A percentile compares a stretch with the other conserved stretches of the same genome.
Conservation (phyloP, 2,113 vertebrate genomes). For the Caretta caretta region DNA sequence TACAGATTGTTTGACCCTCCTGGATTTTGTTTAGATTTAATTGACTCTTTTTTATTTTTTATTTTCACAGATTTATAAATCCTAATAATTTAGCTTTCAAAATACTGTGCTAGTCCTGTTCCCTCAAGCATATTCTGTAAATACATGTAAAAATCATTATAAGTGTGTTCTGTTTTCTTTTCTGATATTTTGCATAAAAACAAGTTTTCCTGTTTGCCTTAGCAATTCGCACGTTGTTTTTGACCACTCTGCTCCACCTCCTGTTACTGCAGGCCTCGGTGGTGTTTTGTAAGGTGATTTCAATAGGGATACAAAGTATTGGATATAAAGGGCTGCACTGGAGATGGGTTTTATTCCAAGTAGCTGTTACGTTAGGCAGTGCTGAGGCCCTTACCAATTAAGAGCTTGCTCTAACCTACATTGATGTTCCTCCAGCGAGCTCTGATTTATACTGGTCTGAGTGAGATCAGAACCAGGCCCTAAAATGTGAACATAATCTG, state of each 20-base stretch:
- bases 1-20: conserved; percentile 38
- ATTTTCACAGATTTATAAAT: conserved; percentile 45
- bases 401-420: neutral
- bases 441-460: neutral
- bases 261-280: fast-evolving
- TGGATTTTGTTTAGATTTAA: conserved; percentile 44
- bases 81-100: conserved; percentile 35
- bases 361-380: neutral
- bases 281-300: fast-evolving
- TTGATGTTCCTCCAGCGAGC: fast-evolving
- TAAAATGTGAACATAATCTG: fast-evolving
- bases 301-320: neutral
- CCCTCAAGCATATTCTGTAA: neutral
- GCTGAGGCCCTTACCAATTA: neutral
- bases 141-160: neutral
- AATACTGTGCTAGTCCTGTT: neutral
- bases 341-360: fast-evolving
- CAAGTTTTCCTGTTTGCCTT: conserved; percentile 37
- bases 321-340: neutral
- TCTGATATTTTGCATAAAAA: neutral
- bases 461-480: neutral
- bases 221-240: conserved; percentile 7
- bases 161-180: neutral
- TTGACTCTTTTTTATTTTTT: conserved; percentile 18
- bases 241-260: conserved; percentile 46